Base-by-base conservation (phyloP, 2,888 invertebrate genomes). In the Diachrysia chrysitis region DNA sequence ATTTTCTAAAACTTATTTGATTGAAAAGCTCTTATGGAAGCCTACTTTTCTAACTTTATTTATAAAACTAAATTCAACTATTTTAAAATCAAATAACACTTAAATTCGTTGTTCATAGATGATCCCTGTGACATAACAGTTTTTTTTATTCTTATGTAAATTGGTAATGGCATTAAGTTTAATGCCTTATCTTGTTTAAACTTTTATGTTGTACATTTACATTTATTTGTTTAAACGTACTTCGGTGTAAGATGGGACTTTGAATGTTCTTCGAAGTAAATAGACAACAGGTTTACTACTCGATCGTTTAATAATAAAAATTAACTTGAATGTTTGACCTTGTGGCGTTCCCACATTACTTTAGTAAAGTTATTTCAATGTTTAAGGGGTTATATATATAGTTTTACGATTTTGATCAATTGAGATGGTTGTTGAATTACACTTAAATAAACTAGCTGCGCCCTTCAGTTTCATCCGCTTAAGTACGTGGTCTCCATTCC, bases 161-260 rank as follows among this genome's bases (percentile, higher is more conserved):
- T 69, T 46, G 66, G 66, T 65, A 66, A 61, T 64, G 23, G 51
- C 68, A 57, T 67, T 69, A 61, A 56, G 60, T 65, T 75, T 66
- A 69, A 76, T 69, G 69, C 29, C 65, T 51, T 57, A 32, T 65
- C 63, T 19, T 48, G 32, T 66, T 58, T 60, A 2, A 73, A 23
- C 58, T 48, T 71, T 59, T 16, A 78, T 65, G 79, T 66, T 46
- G 10, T 59, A 71, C 64, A 74, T 71, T 77, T 58, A 73, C 72
- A 68, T 76, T 56, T 69, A 65, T 70, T 74, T 69, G 69, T 72
- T 75, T 71, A 63, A 66, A 70, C 60, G 37, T 17, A 19, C 54
- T 48, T 17, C 66, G 58, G 73, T 74, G 29, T 74, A 55, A 69
- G 53, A 69, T 73, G 63, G 58, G 12, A 65, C 73, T 64, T 78